Evolutionary conservation across 1,140 invertebrate species (phyloP).

Genomic region (Orchestia grillus): DNA sequence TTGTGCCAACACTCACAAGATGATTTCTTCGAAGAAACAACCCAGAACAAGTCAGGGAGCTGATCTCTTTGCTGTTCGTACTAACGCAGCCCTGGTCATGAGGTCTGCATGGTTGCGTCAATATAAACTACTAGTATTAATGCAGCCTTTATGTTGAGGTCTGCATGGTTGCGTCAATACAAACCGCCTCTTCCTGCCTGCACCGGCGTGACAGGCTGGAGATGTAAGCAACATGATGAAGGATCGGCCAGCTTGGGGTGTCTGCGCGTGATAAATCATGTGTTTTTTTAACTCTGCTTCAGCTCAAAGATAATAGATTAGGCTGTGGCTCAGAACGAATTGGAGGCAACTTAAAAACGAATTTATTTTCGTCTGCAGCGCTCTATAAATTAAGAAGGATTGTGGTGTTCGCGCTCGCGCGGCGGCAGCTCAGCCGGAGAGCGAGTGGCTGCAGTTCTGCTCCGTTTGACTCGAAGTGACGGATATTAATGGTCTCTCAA

Average conservation of each 20-base stretch:
- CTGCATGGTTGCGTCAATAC: too few species aligned
- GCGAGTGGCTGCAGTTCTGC: not conserved
- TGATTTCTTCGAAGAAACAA: not conserved
- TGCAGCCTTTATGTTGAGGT: too few species aligned
- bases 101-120: too few species aligned
- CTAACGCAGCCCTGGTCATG: not conserved
- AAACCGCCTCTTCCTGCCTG: not conserved
- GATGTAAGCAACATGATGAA: constrained; percentile 26
- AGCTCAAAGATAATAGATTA: constrained; percentile 53
- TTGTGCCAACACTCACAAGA: not conserved
- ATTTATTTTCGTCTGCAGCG: constrained; percentile 39
- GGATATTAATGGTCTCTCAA: not conserved
- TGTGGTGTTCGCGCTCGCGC: not conserved
- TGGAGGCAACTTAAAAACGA: constrained; percentile 50
- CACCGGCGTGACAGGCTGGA: not conserved
- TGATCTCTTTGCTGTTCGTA: not conserved
- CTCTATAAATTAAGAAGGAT: constrained; percentile 39
- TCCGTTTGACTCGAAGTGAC: not conserved
- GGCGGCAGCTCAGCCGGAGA: not conserved
- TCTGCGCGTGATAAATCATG: constrained; percentile 43
- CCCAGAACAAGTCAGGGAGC: not conserved
- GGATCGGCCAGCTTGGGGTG: constrained; percentile 10
- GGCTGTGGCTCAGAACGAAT: constrained; percentile 49
- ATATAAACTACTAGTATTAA: too few species aligned
- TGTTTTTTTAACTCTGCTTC: constrained; percentile 33